phyloP scores from a whole-genome alignment of 2,888 invertebrate species.

The Chironomus tentans region DNA sequence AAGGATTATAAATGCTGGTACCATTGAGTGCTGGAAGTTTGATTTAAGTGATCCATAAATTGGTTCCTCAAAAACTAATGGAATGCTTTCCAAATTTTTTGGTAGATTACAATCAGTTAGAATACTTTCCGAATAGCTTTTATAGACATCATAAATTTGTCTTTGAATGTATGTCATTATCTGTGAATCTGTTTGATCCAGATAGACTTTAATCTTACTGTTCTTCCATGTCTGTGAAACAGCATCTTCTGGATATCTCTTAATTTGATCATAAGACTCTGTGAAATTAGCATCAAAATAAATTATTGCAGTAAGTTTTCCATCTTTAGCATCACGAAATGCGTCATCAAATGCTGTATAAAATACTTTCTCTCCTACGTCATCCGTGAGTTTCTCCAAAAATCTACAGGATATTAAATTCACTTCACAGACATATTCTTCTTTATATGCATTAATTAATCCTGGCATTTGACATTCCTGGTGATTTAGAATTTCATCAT shows the following conservation, averaged over 20 bases:
- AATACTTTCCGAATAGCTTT: constrained; percentile 53
- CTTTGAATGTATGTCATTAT: constrained; percentile 64
- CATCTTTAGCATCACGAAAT: constrained; percentile 45
- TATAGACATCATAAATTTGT: constrained; percentile 58
- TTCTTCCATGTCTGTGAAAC: constrained; percentile 46
- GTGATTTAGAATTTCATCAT: constrained; percentile 56
- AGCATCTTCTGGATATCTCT: constrained; percentile 50
- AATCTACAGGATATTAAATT: constrained; percentile 54
- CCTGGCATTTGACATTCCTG: constrained; percentile 37
- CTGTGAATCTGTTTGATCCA: constrained; percentile 78
- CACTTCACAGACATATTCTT: constrained; percentile 44
- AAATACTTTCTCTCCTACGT: constrained; percentile 45
- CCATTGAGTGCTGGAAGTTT: constrained; percentile 70
- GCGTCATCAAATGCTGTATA: constrained; percentile 48
- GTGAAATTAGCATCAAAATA: constrained; percentile 67
- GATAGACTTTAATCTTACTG: constrained; percentile 57
- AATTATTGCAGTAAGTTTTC: constrained; percentile 54
- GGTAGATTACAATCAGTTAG: constrained; percentile 56
- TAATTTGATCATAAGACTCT: constrained; percentile 47
- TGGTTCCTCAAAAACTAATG: constrained; percentile 59
- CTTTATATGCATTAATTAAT: constrained; percentile 39
- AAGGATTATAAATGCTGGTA: constrained; percentile 55
- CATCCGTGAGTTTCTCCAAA: constrained; percentile 48
- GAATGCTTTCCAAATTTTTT: constrained; percentile 47
- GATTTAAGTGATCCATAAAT: constrained; percentile 59